phyloP scores from a whole-genome alignment of 2,888 invertebrate species.

The Amphiduros pacificus region DNA sequence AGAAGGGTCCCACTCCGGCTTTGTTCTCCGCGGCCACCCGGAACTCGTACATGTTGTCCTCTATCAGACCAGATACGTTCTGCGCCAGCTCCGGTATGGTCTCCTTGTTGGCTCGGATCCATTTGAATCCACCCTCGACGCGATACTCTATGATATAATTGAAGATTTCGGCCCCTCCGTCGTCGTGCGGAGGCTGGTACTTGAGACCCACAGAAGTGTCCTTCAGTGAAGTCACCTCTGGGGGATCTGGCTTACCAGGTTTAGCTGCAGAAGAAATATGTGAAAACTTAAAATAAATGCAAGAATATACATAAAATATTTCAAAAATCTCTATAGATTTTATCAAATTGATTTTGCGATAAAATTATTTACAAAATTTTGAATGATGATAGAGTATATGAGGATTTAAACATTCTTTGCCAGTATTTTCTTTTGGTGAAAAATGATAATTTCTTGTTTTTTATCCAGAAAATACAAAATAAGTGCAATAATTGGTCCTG shows the following conservation, averaged over 20 bases:
- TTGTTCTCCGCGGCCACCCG: constrained; percentile 69
- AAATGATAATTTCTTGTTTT: no score
- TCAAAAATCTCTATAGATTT: no score
- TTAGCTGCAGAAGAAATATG: constrained; percentile 60
- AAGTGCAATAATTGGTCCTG: no score
- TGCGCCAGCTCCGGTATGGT: constrained; percentile 13
- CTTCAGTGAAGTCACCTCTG: constrained; percentile 22
- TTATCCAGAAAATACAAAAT: no score
- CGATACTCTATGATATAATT: constrained; percentile 66
- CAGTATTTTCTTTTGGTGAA: no score
- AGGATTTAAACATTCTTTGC: no score
- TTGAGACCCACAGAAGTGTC: constrained; percentile 80
- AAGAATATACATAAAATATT: no score
- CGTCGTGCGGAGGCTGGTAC: constrained; percentile 46
- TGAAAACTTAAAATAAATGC: no score
- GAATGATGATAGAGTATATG: no score
- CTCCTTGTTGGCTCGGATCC: constrained; percentile 32
- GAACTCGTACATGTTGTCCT: constrained; percentile 69
- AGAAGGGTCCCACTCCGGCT: constrained; percentile 63
- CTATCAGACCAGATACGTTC: constrained; percentile 29
- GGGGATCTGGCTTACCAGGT: constrained; percentile 31
- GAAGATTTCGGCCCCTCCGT: constrained; percentile 38
- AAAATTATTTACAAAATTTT: no score
- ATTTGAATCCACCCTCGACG: constrained; percentile 63
- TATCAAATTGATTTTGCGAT: no score